Base-by-base conservation (phyloP, 2,797 vertebrate genomes). In the Propithecus deckenii region DNA sequence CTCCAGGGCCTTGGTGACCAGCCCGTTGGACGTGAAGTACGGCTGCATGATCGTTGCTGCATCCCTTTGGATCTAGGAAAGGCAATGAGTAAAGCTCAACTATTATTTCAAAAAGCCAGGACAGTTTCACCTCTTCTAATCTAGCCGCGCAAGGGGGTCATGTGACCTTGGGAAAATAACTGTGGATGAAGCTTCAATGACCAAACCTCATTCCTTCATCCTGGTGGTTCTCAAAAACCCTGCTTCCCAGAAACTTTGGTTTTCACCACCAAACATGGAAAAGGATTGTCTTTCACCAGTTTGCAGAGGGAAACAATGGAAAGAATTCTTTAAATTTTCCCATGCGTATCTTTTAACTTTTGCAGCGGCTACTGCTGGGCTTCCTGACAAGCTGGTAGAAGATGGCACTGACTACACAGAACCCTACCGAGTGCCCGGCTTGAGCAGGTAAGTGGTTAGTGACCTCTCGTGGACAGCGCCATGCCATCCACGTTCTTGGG, bases 1-100 rank as follows among this genome's bases (percentile, higher is more conserved):
- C 75, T 99, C 99, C 32, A 99, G 99, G 0, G 99, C 99, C 98
- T 99, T 99, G 98, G 99, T 99, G 81, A 99, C 99, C 95, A 99
- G 98, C 28, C 99, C 99, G 0, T 99, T 99, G 69, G 99, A 99
- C 5, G 99, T 99, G 98, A 99, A 99, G 98, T 99, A 99, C 0
- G 99, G 99, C 98, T 99, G 99, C 98, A 99, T 99, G 95, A 99
- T 97, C 0, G 99, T 99, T 2, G 99, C 99, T 3, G 99, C 97
- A 86, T 99, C 99, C 97, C 99, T 99, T 97, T 99, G 99, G 98
- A 99, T 99, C 99, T 99, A 97, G 67, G 50, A 17, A 52, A 35
- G 23, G 6, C 1, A 23, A 22, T 0, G 7, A 13, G 4, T 0
- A 8, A 23, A 0, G 52, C 1, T 12, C 3, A 28, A 28, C 15